These are phyloP conservation scores for Sinopyrophorus schimmeli DNA, from an alignment of 2,888 invertebrate genomes.

Conservation along the genomic window DNA sequence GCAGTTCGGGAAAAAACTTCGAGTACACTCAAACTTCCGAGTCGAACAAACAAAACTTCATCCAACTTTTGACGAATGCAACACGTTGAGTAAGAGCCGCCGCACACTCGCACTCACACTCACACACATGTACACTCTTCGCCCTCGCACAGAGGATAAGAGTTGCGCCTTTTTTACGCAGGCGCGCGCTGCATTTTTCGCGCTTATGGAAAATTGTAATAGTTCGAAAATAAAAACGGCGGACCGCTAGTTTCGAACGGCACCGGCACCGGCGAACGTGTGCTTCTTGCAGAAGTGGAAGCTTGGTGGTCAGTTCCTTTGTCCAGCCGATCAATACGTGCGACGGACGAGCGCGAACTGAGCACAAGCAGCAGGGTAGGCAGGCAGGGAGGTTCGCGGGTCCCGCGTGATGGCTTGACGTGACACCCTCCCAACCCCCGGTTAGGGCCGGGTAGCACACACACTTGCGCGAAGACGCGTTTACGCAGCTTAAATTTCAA, in stretches of 20 bases:
- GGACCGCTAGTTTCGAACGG: constrained; percentile 57
- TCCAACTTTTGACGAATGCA: constrained; percentile 47
- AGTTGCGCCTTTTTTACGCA: constrained; percentile 37
- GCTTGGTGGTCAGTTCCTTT: constrained; percentile 60
- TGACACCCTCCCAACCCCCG: constrained; percentile 63
- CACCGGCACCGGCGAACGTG: constrained; percentile 50
- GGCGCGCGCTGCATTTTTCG: constrained; percentile 36
- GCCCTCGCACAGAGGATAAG: too few species aligned
- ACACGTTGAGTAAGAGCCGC: constrained; percentile 31
- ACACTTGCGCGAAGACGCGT: constrained; percentile 52
- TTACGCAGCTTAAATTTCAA: constrained; percentile 47
- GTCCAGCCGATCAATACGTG: constrained; percentile 56
- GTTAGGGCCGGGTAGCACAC: constrained; percentile 43
- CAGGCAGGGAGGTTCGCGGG: constrained; percentile 48
- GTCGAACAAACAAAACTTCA: constrained; percentile 47
- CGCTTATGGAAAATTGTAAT: constrained; percentile 36
- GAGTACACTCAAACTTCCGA: constrained; percentile 38
- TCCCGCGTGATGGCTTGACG: constrained; percentile 60
- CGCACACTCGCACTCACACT: too few species aligned
- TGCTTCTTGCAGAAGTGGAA: constrained; percentile 46
- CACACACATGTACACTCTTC: too few species aligned
- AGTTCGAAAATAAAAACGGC: too few species aligned
- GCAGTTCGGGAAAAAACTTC: constrained; percentile 50
- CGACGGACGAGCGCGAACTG: constrained; percentile 50
- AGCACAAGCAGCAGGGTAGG: constrained; percentile 45